A percentile compares a stretch with the other conserved stretches of the same genome.
These are phyloP conservation scores for Emmelina monodactyla DNA, from an alignment of 2,888 invertebrate genomes.

Conservation along the genomic window DNA sequence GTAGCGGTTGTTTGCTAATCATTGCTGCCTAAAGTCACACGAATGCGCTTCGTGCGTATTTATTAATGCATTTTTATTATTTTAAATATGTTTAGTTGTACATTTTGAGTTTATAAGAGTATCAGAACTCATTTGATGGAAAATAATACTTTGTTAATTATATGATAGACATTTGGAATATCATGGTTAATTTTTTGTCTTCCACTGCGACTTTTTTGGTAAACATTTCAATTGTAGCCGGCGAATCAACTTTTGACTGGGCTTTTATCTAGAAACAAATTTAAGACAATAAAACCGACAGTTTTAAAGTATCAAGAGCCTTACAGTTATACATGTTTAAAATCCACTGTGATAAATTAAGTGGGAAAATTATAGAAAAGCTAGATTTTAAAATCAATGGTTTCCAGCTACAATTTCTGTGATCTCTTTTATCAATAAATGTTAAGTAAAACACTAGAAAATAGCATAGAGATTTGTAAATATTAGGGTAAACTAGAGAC, in stretches of 20 bases:
- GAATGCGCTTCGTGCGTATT: conserved; percentile 23
- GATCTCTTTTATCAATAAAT: conserved; percentile 61
- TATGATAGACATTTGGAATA: conserved; percentile 3
- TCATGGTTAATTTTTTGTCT: conserved; percentile 33
- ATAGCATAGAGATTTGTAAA: conserved; percentile 58
- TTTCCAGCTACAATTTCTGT: conserved; percentile 69
- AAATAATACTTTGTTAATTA: not conserved
- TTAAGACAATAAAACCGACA: conserved; percentile 47
- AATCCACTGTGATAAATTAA: conserved; percentile 60
- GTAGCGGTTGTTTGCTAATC: conserved; percentile 26
- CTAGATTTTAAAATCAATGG: conserved; percentile 59
- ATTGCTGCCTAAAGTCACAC: conserved; percentile 40
- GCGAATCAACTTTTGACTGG: conserved; percentile 19
- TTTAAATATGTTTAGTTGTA: conserved; percentile 46
- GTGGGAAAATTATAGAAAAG: conserved; percentile 52
- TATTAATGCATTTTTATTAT: conserved; percentile 59
- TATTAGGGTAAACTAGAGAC: conserved; percentile 47
- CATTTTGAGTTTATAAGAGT: conserved; percentile 39
- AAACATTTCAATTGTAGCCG: conserved; percentile 56
- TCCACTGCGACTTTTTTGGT: conserved; percentile 57
- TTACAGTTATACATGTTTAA: conserved; percentile 43
- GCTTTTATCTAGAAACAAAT: conserved; percentile 4
- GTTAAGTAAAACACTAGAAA: conserved; percentile 41
- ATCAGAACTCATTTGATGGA: conserved; percentile 19
- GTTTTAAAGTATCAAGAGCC: conserved; percentile 39